Conservation (phyloP, 2,113 vertebrate species). For the Delphinus delphis region DNA sequence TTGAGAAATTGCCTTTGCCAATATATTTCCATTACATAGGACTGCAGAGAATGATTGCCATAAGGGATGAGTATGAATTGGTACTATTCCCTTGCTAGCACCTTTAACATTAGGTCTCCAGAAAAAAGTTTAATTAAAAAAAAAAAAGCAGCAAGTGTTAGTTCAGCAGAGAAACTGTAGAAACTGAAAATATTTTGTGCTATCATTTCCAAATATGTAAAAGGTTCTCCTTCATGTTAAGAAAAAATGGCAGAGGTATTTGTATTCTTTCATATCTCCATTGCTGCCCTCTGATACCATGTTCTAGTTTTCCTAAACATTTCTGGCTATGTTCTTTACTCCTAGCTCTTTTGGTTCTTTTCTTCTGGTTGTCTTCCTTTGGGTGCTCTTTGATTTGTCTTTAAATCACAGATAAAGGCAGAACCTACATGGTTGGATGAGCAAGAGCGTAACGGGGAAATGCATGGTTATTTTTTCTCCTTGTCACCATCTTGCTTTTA, state of each 20-base stretch:
- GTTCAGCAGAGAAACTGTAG: background rate
- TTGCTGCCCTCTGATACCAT: background rate
- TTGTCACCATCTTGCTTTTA: background rate
- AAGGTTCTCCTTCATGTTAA: background rate
- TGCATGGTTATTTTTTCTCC: background rate
- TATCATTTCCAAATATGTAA: background rate
- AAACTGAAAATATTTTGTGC: background rate
- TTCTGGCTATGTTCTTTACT: background rate
- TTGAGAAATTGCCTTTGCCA: background rate
- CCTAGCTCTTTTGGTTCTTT: background rate
- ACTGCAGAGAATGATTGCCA: background rate
- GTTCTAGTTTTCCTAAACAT: background rate
- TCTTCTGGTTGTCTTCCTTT: background rate
- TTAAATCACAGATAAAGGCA: background rate
- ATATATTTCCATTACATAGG: background rate
- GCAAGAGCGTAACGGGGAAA: background rate
- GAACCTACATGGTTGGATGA: background rate
- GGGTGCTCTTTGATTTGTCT: background rate
- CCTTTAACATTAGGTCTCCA: background rate
- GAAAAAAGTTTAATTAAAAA: background rate
- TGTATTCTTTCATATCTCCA: background rate
- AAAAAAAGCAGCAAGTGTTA: background rate
- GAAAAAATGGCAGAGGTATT: background rate
- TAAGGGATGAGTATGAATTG: background rate
- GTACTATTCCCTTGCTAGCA: background rate